phyloP scores from a whole-genome alignment of 2,888 invertebrate species.

The Plusia festucae region DNA sequence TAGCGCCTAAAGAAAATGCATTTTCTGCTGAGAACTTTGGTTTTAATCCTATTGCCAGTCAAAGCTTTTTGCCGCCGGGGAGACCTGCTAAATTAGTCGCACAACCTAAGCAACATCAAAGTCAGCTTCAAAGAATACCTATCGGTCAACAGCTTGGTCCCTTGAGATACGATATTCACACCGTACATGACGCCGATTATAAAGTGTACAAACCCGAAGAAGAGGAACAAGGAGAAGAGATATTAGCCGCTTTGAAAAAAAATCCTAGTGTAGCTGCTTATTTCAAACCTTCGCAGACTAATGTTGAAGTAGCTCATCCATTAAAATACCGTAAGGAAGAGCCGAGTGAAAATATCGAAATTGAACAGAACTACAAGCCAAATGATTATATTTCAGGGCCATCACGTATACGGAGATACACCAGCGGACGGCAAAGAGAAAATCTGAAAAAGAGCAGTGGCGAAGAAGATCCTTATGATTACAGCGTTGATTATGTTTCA shows the following conservation, averaged over 20 bases:
- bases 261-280: conserved; percentile 83
- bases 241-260: conserved; percentile 82
- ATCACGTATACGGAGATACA: conserved; percentile 85
- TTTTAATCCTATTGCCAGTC: conserved; percentile 86
- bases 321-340: conserved; percentile 82
- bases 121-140: conserved; percentile 62
- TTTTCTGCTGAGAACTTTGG: conserved; percentile 85
- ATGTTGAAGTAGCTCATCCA: conserved; percentile 83
- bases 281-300: conserved; percentile 82
- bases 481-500: conserved; percentile 83
- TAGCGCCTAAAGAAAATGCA: conserved; percentile 79
- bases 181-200: conserved; percentile 85
- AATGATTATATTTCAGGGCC: conserved; percentile 86
- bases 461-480: conserved; percentile 87
- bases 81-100: conserved; percentile 77
- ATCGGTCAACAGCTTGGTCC: conserved; percentile 74
- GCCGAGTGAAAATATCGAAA: conserved; percentile 74
- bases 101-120: conserved; percentile 68
- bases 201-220: conserved; percentile 86
- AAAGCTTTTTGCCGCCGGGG: conserved; percentile 76
- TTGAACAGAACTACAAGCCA: conserved; percentile 83
- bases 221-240: conserved; percentile 79
- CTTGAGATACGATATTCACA: conserved; percentile 83
- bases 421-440: conserved; percentile 81
- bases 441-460: conserved; percentile 77